A percentile compares a stretch with the other conserved stretches of the same genome.
These are phyloP conservation scores for Trachemys scripta DNA, from an alignment of 2,113 vertebrate species.

Conservation along the genomic window DNA sequence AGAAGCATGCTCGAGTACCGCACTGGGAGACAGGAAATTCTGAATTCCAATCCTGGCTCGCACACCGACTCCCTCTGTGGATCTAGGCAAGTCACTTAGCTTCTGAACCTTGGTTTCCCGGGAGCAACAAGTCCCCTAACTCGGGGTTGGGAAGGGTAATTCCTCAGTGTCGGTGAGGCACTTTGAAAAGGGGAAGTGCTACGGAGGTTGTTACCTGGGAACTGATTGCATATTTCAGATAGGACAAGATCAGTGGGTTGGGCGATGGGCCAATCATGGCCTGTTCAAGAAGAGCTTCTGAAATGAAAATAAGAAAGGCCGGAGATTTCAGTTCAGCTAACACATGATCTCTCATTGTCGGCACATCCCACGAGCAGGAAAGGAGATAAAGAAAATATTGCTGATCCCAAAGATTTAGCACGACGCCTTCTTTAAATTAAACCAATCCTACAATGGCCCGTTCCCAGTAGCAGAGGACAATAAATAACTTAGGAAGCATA, in stretches of 20 bases:
- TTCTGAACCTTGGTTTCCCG: fast-evolving
- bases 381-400: not conserved
- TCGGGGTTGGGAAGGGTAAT: fast-evolving
- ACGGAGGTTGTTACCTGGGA: constrained; percentile 87
- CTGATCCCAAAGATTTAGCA: fast-evolving
- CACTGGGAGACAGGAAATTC: fast-evolving
- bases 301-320: not conserved
- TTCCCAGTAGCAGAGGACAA: fast-evolving
- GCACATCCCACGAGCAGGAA: not conserved
- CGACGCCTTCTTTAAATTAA: not conserved
- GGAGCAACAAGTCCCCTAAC: not conserved
- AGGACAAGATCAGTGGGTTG: constrained; percentile 96
- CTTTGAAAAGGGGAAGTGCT: not conserved
- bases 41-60: not conserved
- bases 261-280: constrained; percentile 97
- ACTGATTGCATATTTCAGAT: constrained; percentile 97
- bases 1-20: not conserved
- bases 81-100: not conserved
- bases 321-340: not conserved
- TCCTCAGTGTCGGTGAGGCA: fast-evolving
- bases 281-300: constrained; percentile 97
- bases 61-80: not conserved
- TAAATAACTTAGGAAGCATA: not conserved
- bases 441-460: not conserved
- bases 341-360: not conserved